A percentile compares a stretch with the other conserved stretches of the same genome.
Evolutionary conservation across 1,140 invertebrate species (phyloP).

Genomic region (Danaus melanippus): DNA sequence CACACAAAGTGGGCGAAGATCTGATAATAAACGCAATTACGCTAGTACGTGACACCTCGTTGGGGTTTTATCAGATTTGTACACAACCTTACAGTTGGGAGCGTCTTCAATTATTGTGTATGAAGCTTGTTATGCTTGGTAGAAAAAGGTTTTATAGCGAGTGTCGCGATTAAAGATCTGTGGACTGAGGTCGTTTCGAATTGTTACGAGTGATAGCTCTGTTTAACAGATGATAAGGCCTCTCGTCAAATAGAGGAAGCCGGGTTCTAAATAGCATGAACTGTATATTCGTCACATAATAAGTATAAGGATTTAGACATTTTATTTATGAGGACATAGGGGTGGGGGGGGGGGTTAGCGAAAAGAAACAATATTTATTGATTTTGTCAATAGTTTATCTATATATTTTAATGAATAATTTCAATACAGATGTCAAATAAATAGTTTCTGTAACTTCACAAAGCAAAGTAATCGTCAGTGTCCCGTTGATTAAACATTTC

Average conservation of each 20-base stretch:
- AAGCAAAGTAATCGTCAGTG: slow-evolving; percentile 33
- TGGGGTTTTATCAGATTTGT: slow-evolving; percentile 27
- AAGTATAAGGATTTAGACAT: background rate
- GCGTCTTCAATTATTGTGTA: slow-evolving; percentile 47
- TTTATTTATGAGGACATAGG: background rate
- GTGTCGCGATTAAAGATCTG: slow-evolving; percentile 21
- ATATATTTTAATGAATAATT: slow-evolving; percentile 71
- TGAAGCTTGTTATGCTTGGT: slow-evolving; percentile 30
- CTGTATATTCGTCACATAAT: no score
- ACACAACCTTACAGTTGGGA: slow-evolving; percentile 36
- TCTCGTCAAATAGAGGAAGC: background rate
- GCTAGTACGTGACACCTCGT: slow-evolving; percentile 60
- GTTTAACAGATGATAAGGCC: background rate
- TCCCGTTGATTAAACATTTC: slow-evolving; percentile 51
- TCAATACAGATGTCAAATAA: slow-evolving; percentile 63
- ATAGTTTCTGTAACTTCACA: slow-evolving; percentile 49
- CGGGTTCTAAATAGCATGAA: background rate
- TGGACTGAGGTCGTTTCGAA: background rate
- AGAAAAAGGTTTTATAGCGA: slow-evolving; percentile 32
- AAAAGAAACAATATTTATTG: slow-evolving; percentile 23
- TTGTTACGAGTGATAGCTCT: slow-evolving; percentile 1
- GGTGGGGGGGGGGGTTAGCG: background rate
- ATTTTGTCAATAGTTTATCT: slow-evolving; percentile 69
- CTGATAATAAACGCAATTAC: slow-evolving; percentile 56
- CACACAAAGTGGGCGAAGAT: slow-evolving; percentile 49